phyloP scores from a whole-genome alignment of 2,888 invertebrate species.

The Anticlea derivata region DNA sequence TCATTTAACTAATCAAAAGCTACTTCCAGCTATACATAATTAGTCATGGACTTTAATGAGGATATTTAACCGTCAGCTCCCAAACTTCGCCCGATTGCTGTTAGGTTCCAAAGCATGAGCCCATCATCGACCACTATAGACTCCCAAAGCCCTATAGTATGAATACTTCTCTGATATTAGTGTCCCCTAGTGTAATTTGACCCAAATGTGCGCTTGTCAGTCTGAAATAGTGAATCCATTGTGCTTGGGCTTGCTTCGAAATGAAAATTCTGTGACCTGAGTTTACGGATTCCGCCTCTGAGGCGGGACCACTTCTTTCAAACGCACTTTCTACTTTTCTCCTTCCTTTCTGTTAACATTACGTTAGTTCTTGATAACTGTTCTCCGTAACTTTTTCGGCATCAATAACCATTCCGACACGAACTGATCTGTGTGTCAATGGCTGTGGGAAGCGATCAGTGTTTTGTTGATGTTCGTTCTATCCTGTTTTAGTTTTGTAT shows the following conservation, averaged over 20 bases:
- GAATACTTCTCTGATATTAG: constrained; percentile 65
- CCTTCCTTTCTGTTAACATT: constrained; percentile 56
- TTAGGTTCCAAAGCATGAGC: constrained; percentile 77
- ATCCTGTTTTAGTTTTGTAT: constrained; percentile 77
- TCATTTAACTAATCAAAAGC: constrained; percentile 33
- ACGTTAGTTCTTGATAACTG: constrained; percentile 54
- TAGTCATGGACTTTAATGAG: constrained; percentile 32
- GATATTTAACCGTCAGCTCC: constrained; percentile 74
- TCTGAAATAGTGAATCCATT: constrained; percentile 65
- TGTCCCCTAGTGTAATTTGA: constrained; percentile 65
- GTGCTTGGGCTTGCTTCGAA: constrained; percentile 81
- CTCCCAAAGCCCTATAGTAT: constrained; percentile 61
- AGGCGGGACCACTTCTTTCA: constrained; percentile 60
- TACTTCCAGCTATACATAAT: constrained; percentile 27
- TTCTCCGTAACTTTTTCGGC: constrained; percentile 50
- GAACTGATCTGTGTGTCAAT: constrained; percentile 50
- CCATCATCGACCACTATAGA: constrained; percentile 63
- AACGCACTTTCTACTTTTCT: constrained; percentile 65
- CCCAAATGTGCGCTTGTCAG: constrained; percentile 68
- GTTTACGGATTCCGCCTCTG: constrained; percentile 55
- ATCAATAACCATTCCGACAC: constrained; percentile 53
- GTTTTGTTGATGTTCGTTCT: constrained; percentile 65
- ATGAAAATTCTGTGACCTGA: constrained; percentile 61
- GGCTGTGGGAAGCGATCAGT: constrained; percentile 55
- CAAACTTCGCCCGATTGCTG: constrained; percentile 56